A percentile compares a stretch with the other conserved stretches of the same genome.
These are phyloP conservation scores for Gavia stellata DNA, from an alignment of 2,113 vertebrate species.

Conservation along the genomic window DNA sequence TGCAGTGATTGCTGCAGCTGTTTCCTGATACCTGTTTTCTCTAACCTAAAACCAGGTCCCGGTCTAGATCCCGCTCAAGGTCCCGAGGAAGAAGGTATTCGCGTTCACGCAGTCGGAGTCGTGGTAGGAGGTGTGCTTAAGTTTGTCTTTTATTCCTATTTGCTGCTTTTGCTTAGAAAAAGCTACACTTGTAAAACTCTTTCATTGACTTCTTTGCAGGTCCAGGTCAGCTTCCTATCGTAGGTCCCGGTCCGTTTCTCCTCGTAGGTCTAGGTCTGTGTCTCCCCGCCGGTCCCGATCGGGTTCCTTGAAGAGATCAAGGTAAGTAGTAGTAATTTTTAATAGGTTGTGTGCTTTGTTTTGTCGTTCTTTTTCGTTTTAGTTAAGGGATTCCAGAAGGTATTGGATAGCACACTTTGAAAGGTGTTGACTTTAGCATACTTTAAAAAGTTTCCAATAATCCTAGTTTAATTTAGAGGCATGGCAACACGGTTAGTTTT, in stretches of 20 bases:
- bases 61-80: conserved; percentile 80
- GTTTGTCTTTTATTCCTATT: not conserved
- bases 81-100: conserved; percentile 81
- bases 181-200: not conserved
- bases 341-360: fast-evolving
- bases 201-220: conserved; percentile 31
- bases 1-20: not conserved
- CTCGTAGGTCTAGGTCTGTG: conserved; percentile 80
- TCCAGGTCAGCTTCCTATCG: conserved; percentile 78
- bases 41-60: conserved; percentile 77
- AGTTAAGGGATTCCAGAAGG: not conserved
- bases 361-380: fast-evolving
- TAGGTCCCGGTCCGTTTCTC: conserved; percentile 81
- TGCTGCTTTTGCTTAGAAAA: not conserved
- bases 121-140: conserved; percentile 78
- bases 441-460: not conserved
- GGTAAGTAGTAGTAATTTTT: conserved; percentile 57
- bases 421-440: not conserved
- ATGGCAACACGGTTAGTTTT: fast-evolving
- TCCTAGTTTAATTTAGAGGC: not conserved
- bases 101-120: conserved; percentile 81
- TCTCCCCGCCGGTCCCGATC: conserved; percentile 81
- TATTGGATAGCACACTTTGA: not conserved
- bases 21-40: conserved; percentile 61
- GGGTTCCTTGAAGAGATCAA: conserved; percentile 81